phyloP scores from a whole-genome alignment of 2,888 invertebrate species.

The Pristionchus arcanus region DNA sequence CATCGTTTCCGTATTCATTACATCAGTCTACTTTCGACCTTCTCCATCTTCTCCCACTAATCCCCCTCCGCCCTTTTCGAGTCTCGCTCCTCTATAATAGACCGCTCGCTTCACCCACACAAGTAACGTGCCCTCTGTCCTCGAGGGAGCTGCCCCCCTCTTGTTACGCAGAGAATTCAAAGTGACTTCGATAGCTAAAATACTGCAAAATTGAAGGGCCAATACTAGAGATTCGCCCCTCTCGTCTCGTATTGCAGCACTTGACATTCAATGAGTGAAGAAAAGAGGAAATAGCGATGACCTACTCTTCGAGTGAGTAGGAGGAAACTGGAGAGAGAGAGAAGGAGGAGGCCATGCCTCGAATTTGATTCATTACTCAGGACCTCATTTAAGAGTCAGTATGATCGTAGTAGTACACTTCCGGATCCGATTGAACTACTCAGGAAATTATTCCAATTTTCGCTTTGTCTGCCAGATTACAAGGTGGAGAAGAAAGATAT shows the following conservation, averaged over 20 bases:
- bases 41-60: not conserved
- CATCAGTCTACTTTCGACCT: not conserved
- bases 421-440: not conserved
- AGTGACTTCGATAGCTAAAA: no score
- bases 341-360: not conserved
- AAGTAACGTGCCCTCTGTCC: constrained; percentile 2
- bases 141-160: not conserved
- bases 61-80: constrained; percentile 5
- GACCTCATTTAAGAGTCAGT: not conserved
- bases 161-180: not conserved
- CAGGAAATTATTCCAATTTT: not conserved
- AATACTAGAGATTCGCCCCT: not conserved
- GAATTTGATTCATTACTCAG: constrained; percentile 27
- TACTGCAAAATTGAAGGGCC: not conserved
- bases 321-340: not conserved
- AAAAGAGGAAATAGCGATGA: not conserved
- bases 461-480: no score
- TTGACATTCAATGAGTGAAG: not conserved
- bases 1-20: constrained; percentile 19
- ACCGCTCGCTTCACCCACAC: not conserved
- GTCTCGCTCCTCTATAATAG: constrained; percentile 21
- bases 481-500: not conserved
- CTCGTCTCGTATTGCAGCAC: constrained; percentile 4
- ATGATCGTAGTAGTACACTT: not conserved
- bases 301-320: not conserved